phyloP scores from a whole-genome alignment of 2,797 vertebrate species.

The Muscicapa comitata region DNA sequence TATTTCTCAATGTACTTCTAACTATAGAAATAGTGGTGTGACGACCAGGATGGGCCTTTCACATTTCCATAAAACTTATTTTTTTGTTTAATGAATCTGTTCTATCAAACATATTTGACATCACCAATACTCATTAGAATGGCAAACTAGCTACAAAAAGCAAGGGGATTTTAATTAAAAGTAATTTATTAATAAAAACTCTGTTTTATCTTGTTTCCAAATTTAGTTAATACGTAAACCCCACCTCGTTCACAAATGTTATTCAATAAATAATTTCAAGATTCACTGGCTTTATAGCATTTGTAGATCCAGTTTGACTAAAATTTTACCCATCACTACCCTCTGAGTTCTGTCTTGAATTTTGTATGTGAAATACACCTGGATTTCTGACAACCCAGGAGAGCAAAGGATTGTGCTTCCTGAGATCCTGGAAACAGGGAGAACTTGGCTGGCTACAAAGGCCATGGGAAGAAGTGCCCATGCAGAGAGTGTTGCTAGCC shows the following conservation, averaged over 20 bases:
- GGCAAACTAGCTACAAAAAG: background rate
- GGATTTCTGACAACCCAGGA: background rate
- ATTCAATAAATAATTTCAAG: background rate
- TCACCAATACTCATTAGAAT: background rate
- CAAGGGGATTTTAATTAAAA: background rate
- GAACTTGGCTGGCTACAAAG: background rate
- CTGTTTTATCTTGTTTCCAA: background rate
- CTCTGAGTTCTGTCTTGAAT: background rate
- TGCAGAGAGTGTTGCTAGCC: background rate
- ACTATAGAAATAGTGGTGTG: background rate
- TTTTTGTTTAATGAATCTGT: background rate
- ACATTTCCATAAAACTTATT: background rate
- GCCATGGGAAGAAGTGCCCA: background rate
- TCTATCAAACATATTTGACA: background rate
- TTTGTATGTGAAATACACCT: background rate
- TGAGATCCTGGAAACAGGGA: background rate
- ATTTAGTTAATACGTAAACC: background rate
- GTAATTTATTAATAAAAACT: background rate
- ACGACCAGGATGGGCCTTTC: background rate
- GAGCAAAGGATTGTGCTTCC: background rate
- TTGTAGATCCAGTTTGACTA: background rate
- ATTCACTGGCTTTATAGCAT: background rate
- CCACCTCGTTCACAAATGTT: accelerated
- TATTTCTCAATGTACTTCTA: background rate
- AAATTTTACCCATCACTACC: background rate